Base-by-base conservation (phyloP, 1,140 invertebrate genomes). In the Caenorhabditis briggsae region DNA sequence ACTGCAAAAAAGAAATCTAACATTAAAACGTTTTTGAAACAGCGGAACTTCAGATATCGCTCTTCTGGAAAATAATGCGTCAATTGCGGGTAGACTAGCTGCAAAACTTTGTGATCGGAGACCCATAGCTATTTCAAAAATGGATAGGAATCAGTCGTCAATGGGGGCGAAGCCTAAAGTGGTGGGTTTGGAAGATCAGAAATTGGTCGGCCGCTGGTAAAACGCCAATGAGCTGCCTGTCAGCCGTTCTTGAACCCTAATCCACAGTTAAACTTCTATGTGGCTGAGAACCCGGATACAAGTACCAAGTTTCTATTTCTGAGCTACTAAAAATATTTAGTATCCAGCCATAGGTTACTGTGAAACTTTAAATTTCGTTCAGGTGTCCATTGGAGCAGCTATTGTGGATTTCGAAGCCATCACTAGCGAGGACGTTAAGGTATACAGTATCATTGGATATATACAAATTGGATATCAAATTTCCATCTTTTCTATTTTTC, bases 61-160 rank as follows among this genome's bases (percentile, higher is more conserved):
- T 6, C 93, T 99, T 46, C 95, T 99, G 90, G 95, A 96, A 93
- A 97, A 98, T 93, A 98, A 98, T 93, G 97, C 96, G 3, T 93
- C 92, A 88, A 94, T 97, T 78, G 97, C 96, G n/a, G 95, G 96
- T 78, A 93, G 95, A 93, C 96, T 98, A 90, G 96, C 96, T 11
- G 92, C 95, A 8, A 94, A 95, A 91, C 94, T 95, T 86, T 91
- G 86, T 25, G 86, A 88, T 61, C 46, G 43, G 41, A 23, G 46
- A 20, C 59, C 48, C 9, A 20, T 43, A 16, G 25, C 85, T 2
- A 23, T 50, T 23, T 41, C 59, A 1, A 33, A 70, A 12, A 65
- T 2, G 1, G 2, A 64, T n/a, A 87, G 50, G 11, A 56, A n/a
- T 43, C 33, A 33, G 3, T 92, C 93, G 90, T 82, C 46, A 58